Conservation (phyloP, 2,797 vertebrate species). For the Anniella stebbinsi region DNA sequence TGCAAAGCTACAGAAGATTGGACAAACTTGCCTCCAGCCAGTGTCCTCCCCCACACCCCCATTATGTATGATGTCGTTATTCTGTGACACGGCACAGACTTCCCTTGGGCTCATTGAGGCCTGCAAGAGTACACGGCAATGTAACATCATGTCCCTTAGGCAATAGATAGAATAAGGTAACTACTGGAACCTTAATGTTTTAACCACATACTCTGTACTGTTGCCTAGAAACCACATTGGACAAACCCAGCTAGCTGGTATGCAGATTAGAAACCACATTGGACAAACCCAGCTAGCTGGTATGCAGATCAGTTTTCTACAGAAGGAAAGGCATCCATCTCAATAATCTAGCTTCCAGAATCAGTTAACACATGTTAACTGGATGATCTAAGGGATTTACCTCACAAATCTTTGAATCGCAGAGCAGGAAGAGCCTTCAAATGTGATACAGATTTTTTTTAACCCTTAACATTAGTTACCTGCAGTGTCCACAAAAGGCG, state of each 20-base stretch:
- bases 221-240: conserved; percentile 26
- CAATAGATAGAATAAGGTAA: conserved; percentile 4
- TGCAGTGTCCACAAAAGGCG: neutral
- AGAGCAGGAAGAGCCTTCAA: neutral
- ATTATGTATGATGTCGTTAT: neutral
- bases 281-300: fast-evolving
- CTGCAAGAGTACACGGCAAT: conserved; percentile 5
- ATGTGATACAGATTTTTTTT: fast-evolving
- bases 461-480: neutral
- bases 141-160: conserved; percentile 8
- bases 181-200: conserved; percentile 14
- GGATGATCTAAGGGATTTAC: neutral
- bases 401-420: neutral
- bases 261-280: neutral
- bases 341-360: neutral
- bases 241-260: neutral
- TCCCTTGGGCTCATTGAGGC: conserved; percentile 2
- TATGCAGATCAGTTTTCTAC: neutral
- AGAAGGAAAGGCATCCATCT: neutral
- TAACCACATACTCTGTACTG: neutral
- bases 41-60: neutral
- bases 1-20: conserved; percentile 45
- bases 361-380: neutral
- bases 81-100: neutral
- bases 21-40: conserved; percentile 22